A percentile compares a stretch with the other conserved stretches of the same genome.
phyloP scores from a whole-genome alignment of 2,113 vertebrate species.

The Platycercus adscitus region DNA sequence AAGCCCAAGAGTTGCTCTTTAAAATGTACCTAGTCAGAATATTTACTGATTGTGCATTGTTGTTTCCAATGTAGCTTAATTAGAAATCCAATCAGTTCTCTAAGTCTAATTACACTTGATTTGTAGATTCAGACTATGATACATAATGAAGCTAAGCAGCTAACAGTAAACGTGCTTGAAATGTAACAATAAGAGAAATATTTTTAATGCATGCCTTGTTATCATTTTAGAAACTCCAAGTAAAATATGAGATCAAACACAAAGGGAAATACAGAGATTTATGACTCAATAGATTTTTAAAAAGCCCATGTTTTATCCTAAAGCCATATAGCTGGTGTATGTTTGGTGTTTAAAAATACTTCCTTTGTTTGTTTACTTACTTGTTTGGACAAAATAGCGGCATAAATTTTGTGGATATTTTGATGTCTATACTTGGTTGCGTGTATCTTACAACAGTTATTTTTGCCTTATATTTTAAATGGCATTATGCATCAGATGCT shows the following conservation, averaged over 20 bases:
- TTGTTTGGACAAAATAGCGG: slow-evolving; percentile 38
- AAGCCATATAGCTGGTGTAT: slow-evolving; percentile 33
- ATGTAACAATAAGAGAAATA: slow-evolving; percentile 86
- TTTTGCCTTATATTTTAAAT: slow-evolving; percentile 21
- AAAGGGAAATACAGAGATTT: slow-evolving; percentile 61
- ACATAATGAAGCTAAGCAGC: slow-evolving; percentile 86
- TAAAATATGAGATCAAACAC: slow-evolving; percentile 68
- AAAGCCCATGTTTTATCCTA: slow-evolving; percentile 53
- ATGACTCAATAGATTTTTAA: slow-evolving; percentile 54
- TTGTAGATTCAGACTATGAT: slow-evolving; percentile 89
- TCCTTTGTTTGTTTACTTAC: slow-evolving; percentile 43
- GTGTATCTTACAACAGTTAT: neutral
- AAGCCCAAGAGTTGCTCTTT: slow-evolving; percentile 90
- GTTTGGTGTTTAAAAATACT: slow-evolving; percentile 44
- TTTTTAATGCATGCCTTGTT: slow-evolving; percentile 78
- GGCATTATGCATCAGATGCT: neutral
- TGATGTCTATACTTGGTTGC: neutral
- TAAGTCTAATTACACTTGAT: slow-evolving; percentile 90
- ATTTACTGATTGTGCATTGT: slow-evolving; percentile 90
- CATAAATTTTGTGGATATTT: slow-evolving; percentile 31
- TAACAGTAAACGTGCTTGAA: slow-evolving; percentile 84
- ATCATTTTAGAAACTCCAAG: slow-evolving; percentile 73
- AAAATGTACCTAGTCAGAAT: slow-evolving; percentile 90
- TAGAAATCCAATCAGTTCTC: slow-evolving; percentile 90
- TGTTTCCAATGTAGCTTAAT: slow-evolving; percentile 89